These are phyloP conservation scores for Forficula auricularia DNA, from an alignment of 1,140 invertebrate species.

Conservation along the genomic window DNA sequence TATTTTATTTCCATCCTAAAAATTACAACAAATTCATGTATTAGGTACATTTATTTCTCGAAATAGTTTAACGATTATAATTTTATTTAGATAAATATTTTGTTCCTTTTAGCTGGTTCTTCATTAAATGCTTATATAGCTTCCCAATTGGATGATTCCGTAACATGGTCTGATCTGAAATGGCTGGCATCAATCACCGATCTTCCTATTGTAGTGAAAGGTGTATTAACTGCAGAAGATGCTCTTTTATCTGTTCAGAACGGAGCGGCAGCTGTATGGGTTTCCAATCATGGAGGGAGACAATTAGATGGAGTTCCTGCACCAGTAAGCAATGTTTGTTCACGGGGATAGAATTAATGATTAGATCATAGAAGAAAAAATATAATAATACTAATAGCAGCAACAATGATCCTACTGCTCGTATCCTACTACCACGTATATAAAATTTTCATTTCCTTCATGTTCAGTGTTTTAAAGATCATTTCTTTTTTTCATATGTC, in stretches of 20 bases:
- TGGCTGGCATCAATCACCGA: constrained; percentile 67
- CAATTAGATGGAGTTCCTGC: constrained; percentile 74
- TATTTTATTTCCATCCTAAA: too few relatives aligned
- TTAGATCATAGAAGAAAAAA: too few relatives aligned
- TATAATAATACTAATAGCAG: too few relatives aligned
- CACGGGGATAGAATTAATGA: too few relatives aligned
- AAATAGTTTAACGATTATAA: too few relatives aligned
- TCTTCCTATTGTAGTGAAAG: constrained; percentile 77
- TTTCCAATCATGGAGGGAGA: constrained; percentile 82
- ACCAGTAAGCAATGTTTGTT: constrained; percentile 34
- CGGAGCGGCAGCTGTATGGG: constrained; percentile 60
- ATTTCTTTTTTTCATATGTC: too few relatives aligned
- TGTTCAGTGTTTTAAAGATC: too few relatives aligned
- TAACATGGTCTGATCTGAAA: constrained; percentile 67
- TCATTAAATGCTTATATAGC: constrained; percentile 58
- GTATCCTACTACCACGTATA: too few relatives aligned
- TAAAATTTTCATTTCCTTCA: too few relatives aligned
- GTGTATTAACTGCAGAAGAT: constrained; percentile 74
- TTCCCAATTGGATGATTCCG: constrained; percentile 52
- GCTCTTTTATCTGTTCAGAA: constrained; percentile 43
- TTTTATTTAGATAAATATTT: neutral
- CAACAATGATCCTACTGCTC: too few relatives aligned
- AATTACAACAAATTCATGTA: too few relatives aligned
- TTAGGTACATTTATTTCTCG: too few relatives aligned
- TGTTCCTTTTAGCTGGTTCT: constrained; percentile 29